Conservation (phyloP, 2,797 vertebrate species). For the Dallia pectoralis region DNA sequence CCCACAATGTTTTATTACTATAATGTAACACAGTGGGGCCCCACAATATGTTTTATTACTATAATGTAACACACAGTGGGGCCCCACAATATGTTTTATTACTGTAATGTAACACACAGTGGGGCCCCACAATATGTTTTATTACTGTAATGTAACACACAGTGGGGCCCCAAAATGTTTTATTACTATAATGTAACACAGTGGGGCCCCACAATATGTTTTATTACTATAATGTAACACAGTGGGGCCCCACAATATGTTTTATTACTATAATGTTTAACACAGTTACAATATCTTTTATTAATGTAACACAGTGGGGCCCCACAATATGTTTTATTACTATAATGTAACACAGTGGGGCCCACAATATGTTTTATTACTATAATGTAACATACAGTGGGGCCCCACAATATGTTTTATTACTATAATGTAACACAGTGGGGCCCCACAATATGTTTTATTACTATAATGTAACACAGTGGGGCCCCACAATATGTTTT, state of each 20-base stretch:
- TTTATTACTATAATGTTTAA: conserved; percentile 16
- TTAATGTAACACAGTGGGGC: too few relatives aligned
- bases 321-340: background rate
- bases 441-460: background rate
- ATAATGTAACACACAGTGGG: too few relatives aligned
- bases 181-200: conserved; percentile 14
- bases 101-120: conserved; percentile 17
- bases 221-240: too few relatives aligned
- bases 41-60: background rate
- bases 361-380: background rate
- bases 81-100: background rate
- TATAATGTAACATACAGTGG: conserved; percentile 21
- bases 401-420: conserved; percentile 9
- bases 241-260: background rate
- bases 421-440: too few relatives aligned
- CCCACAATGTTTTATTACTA: background rate
- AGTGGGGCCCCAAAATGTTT: background rate
- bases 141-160: too few relatives aligned
- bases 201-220: conserved; percentile 11
- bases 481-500: conserved; percentile 15
- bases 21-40: conserved; percentile 21
- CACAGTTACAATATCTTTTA: too few relatives aligned
- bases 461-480: conserved; percentile 13
- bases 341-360: too few relatives aligned
- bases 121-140: conserved; percentile 15